phyloP scores from a whole-genome alignment of 2,797 vertebrate species.

The Pristis pectinata region DNA sequence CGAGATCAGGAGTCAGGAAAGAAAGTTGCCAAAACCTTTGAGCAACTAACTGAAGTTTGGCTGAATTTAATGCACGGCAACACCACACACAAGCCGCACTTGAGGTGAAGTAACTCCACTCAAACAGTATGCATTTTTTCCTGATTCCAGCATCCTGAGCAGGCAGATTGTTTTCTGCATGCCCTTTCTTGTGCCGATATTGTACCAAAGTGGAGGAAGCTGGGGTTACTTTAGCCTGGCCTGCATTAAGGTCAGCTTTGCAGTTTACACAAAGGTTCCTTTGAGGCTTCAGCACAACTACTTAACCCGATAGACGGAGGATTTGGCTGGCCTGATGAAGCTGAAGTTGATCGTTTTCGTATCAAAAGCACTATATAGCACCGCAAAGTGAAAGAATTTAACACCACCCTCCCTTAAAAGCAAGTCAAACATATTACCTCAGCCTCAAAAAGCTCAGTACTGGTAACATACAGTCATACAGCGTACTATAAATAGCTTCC shows the following conservation, averaged over 20 bases:
- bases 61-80: too few relatives aligned
- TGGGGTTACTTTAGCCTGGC: not conserved
- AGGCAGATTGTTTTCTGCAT: not conserved
- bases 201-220: not conserved
- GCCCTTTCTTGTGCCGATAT: not conserved
- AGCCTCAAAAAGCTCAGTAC: not conserved
- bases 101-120: too few relatives aligned
- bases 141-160: not conserved
- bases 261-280: not conserved
- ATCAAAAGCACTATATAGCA: not conserved
- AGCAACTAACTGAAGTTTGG: too few relatives aligned
- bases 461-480: not conserved
- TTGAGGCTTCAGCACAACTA: not conserved
- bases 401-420: not conserved
- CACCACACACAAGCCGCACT: too few relatives aligned
- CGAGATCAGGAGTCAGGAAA: too few relatives aligned
- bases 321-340: not conserved
- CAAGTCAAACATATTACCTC: not conserved
- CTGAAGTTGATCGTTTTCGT: not conserved
- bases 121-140: not conserved
- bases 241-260: not conserved
- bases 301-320: not conserved
- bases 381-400: not conserved
- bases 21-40: too few relatives aligned
- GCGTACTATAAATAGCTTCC: not conserved